Evolutionary conservation across 2,113 vertebrate species (phyloP).

Genomic region (Zingel zingel): DNA sequence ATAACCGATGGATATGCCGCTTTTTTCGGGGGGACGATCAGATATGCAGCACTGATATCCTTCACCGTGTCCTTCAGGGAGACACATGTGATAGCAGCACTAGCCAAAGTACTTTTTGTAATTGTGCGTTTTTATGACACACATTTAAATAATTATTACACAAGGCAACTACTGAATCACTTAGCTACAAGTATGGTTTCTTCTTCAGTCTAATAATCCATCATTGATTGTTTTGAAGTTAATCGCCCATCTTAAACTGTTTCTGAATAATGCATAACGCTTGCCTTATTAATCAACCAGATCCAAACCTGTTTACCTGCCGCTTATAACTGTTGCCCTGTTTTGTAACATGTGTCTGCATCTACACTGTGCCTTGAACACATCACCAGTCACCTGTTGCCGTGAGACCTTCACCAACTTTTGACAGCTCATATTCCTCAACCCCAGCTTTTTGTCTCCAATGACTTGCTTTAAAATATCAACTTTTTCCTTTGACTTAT

Average conservation of each 20-base stretch:
- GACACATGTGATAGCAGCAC: not conserved
- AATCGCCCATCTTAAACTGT: constrained; percentile 32
- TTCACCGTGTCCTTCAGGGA: constrained; percentile 64
- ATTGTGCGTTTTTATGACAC: not conserved
- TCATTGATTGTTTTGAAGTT: constrained; percentile 42
- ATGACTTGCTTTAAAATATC: constrained; percentile 6
- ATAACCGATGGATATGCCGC: constrained; percentile 64
- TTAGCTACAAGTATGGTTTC: not conserved
- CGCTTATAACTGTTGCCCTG: constrained; percentile 36
- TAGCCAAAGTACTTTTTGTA: not conserved
- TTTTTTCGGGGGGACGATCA: constrained; percentile 40
- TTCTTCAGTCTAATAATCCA: constrained; percentile 37
- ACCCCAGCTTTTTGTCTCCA: constrained; percentile 6
- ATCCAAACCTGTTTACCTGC: constrained; percentile 38
- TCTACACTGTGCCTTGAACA: constrained; percentile 4
- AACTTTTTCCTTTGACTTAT: not conserved
- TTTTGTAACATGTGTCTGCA: constrained; percentile 14
- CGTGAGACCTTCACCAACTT: constrained; percentile 10
- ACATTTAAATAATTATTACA: constrained; percentile 19
- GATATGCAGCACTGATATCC: constrained; percentile 59
- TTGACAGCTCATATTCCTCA: constrained; percentile 34
- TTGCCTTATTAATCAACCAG: constrained; percentile 45
- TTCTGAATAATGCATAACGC: constrained; percentile 37
- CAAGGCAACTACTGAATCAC: not conserved
- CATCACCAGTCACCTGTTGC: constrained; percentile 33